phyloP scores from a whole-genome alignment of 2,888 invertebrate species.

The Antitype chi region DNA sequence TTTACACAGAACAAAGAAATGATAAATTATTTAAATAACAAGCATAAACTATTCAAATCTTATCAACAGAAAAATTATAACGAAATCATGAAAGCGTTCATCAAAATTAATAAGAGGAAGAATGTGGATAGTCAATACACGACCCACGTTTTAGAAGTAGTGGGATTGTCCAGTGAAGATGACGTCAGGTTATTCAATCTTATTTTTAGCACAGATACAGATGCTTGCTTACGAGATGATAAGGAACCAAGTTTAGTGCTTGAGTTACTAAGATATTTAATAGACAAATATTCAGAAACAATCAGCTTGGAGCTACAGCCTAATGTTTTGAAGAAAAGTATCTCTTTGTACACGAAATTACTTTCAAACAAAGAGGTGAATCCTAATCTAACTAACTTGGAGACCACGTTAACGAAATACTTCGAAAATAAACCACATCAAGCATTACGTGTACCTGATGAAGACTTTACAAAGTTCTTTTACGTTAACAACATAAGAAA shows the following conservation, averaged over 20 bases:
- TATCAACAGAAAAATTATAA: constrained; percentile 90
- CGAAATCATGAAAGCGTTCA: constrained; percentile 85
- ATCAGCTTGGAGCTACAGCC: constrained; percentile 77
- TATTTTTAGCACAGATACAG: constrained; percentile 79
- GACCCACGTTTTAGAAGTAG: constrained; percentile 82
- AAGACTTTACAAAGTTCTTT: constrained; percentile 90
- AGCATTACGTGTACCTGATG: constrained; percentile 85
- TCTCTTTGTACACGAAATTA: constrained; percentile 85
- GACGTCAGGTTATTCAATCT: constrained; percentile 83
- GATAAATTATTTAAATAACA: constrained; percentile 78
- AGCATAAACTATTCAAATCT: constrained; percentile 82
- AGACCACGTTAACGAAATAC: constrained; percentile 89
- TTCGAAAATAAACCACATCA: constrained; percentile 91
- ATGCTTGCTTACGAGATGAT: constrained; percentile 84
- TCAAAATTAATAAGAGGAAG: constrained; percentile 85
- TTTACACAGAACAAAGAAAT: constrained; percentile 77
- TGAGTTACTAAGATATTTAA: constrained; percentile 85
- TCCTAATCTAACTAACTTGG: constrained; percentile 89
- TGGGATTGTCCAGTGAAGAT: constrained; percentile 83
- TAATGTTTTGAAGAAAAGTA: constrained; percentile 80
- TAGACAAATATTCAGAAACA: constrained; percentile 86
- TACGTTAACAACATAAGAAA: constrained; percentile 88
- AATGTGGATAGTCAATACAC: constrained; percentile 80
- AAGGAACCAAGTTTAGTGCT: constrained; percentile 88
- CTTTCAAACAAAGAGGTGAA: constrained; percentile 81